These are phyloP conservation scores for Caenorhabditis latens DNA, from an alignment of 1,140 invertebrate genomes.

Conservation along the genomic window DNA sequence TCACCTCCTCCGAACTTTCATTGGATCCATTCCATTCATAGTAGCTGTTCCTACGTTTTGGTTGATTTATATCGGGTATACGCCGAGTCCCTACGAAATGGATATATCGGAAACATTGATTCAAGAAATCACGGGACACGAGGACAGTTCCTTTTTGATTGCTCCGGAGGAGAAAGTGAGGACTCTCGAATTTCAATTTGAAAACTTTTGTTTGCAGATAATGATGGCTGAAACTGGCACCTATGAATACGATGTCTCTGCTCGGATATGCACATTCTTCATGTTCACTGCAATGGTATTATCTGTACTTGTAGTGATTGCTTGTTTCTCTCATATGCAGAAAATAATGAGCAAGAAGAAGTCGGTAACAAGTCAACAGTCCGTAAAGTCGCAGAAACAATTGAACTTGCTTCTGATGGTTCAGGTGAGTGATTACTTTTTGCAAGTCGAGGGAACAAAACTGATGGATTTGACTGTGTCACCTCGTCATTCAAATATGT, in stretches of 20 bases:
- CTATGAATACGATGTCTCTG: not conserved
- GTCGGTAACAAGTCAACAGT: not conserved
- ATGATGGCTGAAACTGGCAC: conserved; percentile 1
- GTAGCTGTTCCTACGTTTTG: not conserved
- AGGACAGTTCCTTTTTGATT: conserved; percentile 15
- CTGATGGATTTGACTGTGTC: too few species aligned
- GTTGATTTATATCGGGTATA: not conserved
- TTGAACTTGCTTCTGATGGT: conserved; percentile 23
- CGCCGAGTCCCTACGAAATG: not conserved
- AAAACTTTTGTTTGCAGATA: not conserved
- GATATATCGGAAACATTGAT: conserved; percentile 19
- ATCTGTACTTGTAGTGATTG: not conserved
- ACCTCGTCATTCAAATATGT: too few species aligned
- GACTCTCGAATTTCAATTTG: not conserved
- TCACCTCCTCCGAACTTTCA: not conserved
- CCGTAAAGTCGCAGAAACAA: conserved; percentile 6
- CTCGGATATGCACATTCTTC: conserved; percentile 28
- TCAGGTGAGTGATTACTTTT: not conserved
- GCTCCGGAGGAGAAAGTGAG: not conserved
- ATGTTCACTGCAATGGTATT: conserved; percentile 12
- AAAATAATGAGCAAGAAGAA: not conserved
- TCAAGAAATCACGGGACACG: conserved; percentile 11
- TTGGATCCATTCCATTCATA: not conserved
- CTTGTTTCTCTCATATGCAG: conserved; percentile 18
- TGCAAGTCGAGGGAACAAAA: not conserved